phyloP scores from a whole-genome alignment of 2,888 invertebrate genomes.

The Sminthurides aquaticus region DNA sequence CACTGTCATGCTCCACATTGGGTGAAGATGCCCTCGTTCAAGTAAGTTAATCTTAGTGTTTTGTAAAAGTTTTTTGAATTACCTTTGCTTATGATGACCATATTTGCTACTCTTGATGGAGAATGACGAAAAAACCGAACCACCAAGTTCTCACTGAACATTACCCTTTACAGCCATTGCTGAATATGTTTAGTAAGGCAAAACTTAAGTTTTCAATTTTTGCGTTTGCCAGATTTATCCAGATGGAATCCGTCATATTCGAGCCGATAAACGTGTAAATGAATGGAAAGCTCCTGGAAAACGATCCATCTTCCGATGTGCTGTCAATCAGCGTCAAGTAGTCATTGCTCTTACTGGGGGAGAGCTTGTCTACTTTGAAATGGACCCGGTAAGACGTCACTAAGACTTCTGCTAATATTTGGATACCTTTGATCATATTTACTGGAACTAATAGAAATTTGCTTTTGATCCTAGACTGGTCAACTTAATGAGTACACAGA shows the following conservation, averaged over 20 bases:
- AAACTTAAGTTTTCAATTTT: too few species aligned
- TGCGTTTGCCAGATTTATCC: conserved; percentile 69
- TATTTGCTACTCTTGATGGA: background rate
- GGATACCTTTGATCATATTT: background rate
- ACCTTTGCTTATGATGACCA: background rate
- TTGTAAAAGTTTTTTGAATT: background rate
- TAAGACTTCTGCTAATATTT: too few species aligned
- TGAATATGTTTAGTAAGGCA: too few species aligned
- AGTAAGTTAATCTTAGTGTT: conserved; percentile 50
- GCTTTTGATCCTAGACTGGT: conserved; percentile 63
- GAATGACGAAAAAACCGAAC: background rate
- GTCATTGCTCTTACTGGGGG: conserved; percentile 96
- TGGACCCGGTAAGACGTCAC: conserved; percentile 85
- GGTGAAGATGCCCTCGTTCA: conserved; percentile 97
- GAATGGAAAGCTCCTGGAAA: conserved; percentile 99
- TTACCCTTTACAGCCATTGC: too few species aligned
- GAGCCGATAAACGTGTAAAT: conserved; percentile 94
- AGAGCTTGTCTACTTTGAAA: conserved; percentile 97
- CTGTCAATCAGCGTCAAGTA: conserved; percentile 96
- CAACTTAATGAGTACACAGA: conserved; percentile 98
- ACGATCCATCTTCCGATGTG: conserved; percentile 93
- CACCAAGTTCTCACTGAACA: background rate
- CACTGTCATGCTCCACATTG: conserved; percentile 92
- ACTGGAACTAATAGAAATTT: too few species aligned
- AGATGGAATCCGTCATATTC: conserved; percentile 95